Evolutionary conservation across 2,888 invertebrate species (phyloP), one percentile per base, ranked within the genome.

Genomic region (Halocaridina rubra): DNA sequence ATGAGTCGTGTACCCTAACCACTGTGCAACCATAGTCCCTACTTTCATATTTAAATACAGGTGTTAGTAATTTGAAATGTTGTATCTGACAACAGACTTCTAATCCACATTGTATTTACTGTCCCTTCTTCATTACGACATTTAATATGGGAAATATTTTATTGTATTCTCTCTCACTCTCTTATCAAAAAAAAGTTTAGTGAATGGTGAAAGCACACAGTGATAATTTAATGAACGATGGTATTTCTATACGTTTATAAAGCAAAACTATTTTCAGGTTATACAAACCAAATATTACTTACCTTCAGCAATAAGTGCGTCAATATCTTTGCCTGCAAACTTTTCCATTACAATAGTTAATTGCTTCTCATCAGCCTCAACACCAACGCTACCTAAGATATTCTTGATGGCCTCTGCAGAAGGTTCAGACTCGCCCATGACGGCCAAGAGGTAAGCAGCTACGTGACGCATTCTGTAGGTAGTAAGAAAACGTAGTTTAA

Each of bases 331-430:
- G 78, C 92, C 92, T 80, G 90, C 90, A 81, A 93, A 90, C 89
- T 92, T 91, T 8, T 88, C 86, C 39, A 92, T 90, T 27, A 93
- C 91, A 88, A 91, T 91, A 75, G 90, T 90, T 33, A 92, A 89
- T 88, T 91, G 91, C 72, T 91, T 91, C 88, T 90, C 90, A 84
- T 93, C 92, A 80, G 91, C 90, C 89, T 92, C 92, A 86, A 92
- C 91, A 81, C 92, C 92, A 71, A 92, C 93, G 89, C 92, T 91
- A 79, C 91, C 91, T 53, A 93, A 90, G 88, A 93, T 92, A 89
- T 91, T 92, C 86, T 92, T 91, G 81, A 92, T 89, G 88, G 91
- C 91, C 29, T 89, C 89, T n/a, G 88, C 90, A 19, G 89, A 88
- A 16, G 92, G 92, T 77, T 90, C 90, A 86, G 91, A 91, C 69